Percentiles rank a stretch among this genome's conserved stretches.
These are phyloP conservation scores for Coturnix japonica DNA, from an alignment of 2,113 vertebrate genomes.

Conservation along the genomic window DNA sequence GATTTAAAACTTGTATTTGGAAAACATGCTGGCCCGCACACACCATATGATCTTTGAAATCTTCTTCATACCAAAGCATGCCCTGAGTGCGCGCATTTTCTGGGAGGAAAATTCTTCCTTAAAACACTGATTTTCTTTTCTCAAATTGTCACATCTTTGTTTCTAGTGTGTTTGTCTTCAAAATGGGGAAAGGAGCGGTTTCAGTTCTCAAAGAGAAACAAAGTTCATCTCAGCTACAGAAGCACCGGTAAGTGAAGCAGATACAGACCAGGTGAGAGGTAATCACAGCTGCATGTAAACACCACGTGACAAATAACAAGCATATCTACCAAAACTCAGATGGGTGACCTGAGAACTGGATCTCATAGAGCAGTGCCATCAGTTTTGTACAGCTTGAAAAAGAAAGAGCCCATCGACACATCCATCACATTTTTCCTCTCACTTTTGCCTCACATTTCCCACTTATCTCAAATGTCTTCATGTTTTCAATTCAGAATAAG, in stretches of 20 bases:
- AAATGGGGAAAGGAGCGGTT: background rate
- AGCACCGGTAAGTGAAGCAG: background rate
- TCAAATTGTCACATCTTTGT: background rate
- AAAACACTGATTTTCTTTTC: background rate
- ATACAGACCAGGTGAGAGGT: background rate
- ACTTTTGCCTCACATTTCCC: background rate
- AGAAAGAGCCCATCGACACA: background rate
- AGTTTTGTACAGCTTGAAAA: background rate
- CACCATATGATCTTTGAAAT: background rate
- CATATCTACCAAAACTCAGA: background rate
- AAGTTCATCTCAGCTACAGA: background rate
- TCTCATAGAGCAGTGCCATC: background rate
- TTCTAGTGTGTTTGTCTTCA: background rate
- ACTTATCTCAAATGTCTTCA: background rate
- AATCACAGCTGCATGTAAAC: background rate
- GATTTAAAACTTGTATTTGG: constrained; percentile 14
- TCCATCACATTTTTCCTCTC: background rate
- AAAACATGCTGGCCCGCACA: constrained; percentile 35
- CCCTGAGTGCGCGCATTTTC: background rate
- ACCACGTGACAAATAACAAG: background rate
- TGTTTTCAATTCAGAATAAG: background rate
- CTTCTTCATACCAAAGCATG: background rate
- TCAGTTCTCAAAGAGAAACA: background rate
- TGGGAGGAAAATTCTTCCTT: background rate
- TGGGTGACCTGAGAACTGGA: background rate